phyloP scores from a whole-genome alignment of 2,113 vertebrate species.

The Mesoclemmys tuberculata region DNA sequence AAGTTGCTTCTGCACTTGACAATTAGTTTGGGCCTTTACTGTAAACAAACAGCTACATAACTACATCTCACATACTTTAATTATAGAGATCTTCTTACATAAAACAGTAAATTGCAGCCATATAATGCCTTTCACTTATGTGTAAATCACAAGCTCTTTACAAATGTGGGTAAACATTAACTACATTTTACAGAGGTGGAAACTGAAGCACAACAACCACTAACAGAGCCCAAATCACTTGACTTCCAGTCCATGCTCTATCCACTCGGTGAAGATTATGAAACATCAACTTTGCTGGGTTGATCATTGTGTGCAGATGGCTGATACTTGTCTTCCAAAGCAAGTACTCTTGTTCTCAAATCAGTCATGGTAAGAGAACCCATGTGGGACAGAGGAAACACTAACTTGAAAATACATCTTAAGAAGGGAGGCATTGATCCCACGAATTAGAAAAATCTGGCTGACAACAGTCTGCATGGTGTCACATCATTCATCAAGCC shows the following conservation, averaged over 20 bases:
- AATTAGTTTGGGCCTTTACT: fast-evolving
- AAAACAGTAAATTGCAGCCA: fast-evolving
- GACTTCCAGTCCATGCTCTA: not conserved
- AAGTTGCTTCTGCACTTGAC: fast-evolving
- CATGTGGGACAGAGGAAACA: too few relatives aligned
- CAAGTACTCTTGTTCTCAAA: too few relatives aligned
- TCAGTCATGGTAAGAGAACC: too few relatives aligned
- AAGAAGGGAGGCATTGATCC: too few relatives aligned
- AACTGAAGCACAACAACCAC: not conserved
- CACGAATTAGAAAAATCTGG: too few relatives aligned
- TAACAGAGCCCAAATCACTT: not conserved
- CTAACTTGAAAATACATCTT: too few relatives aligned
- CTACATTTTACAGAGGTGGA: fast-evolving
- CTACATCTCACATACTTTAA: fast-evolving
- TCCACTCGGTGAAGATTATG: not conserved
- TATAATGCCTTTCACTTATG: fast-evolving
- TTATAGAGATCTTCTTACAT: fast-evolving
- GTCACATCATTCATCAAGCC: too few relatives aligned
- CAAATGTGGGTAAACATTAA: fast-evolving
- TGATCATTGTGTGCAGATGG: too few relatives aligned
- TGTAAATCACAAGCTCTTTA: not conserved
- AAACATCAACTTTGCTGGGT: too few relatives aligned
- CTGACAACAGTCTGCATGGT: too few relatives aligned
- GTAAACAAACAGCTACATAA: fast-evolving
- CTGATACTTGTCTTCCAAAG: too few relatives aligned